Evolutionary conservation across 2,797 vertebrate genomes (phyloP), one percentile per base, ranked within the genome.

Genomic region (Cynodonichthys magdalenae): DNA sequence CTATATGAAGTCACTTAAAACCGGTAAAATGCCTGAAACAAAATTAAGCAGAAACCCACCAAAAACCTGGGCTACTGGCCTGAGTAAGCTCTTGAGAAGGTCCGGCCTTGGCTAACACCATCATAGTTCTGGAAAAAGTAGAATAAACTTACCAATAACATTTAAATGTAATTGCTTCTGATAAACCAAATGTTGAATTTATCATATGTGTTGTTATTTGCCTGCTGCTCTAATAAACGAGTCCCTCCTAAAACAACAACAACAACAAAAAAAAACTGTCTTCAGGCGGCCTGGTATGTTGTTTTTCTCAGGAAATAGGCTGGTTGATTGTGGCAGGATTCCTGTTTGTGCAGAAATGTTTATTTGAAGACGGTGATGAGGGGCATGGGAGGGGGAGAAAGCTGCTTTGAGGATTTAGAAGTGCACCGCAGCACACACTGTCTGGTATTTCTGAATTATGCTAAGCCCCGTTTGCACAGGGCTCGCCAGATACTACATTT

Each of bases 401-500:
- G 89, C 86, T 84, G 82, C 84, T 90, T 89, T 90, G 79, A 41
- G 57, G 88, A 71, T 91, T 92, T 89, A 89, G 74, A 68, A 15
- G 74, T 77, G 51, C 71, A 62, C 69, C 74, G 75, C 71, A 69
- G 82, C 63, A 82, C 70, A 80, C 73, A 74, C 75, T 58, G 87
- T 87, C 87, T 90, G 87, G 84, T 78, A 87, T 92, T 91, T 90
- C 61, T 87, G 86, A 90, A 88, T 89, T 84, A 89, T 87, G 71
- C 76, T 91, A 90, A 89, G 81, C 88, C 91, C 84, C 67, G 74
- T 83, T 88, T 83, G 77, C 71, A 11, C 20, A 76, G 45, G 59
- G 57, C 66, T 83, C 70, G 79, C 86, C 86, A 83, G 84, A 82
- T 75, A 66, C 67, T 79, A 76, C 69, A 71, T 87, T 87, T 87